Evolutionary conservation across 2,888 invertebrate genomes (phyloP), one percentile per base, ranked within the genome.

Genomic region (Ormyrus thymus): DNA sequence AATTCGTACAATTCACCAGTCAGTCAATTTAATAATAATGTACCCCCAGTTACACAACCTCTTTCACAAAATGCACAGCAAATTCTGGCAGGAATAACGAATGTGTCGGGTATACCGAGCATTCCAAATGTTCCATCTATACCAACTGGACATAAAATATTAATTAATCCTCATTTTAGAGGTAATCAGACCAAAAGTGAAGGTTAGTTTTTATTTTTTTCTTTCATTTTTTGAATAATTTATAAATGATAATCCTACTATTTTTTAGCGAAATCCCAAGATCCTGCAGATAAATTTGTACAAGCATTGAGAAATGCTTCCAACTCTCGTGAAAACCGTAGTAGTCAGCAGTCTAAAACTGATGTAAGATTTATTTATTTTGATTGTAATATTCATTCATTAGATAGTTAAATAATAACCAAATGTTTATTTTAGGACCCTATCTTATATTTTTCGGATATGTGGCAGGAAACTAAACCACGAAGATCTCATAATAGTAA

Each of bases 81-180:
- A 43, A 56, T 76, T 13, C 65, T 74, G 9, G n/a, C 64, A 15
- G 73, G 45, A 4, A 58, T 79, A 55, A 68, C 79, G 11, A 79
- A 82, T 13, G 66, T 81, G 59, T 80, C 85, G 6, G 85, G 84
- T 78, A 82, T 87, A 64, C 81, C 87, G 45, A 86, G 82, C 77
- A 65, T 83, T 72, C 83, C 86, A 80, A 86, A 87, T 76, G 83
- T 89, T 81, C 84, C 87, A 55, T 55, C 64, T 50, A 51, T 81
- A 48, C 78, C 81, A 53, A 76, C 87, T 56, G 92, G 92, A 0
- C 93, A 92, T 90, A 95, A 93, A 87, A 95, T 92, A 87, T 91
- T 92, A 85, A 95, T 93, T 86, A 95, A 93, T 90, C 95, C 93
- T 7, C 93, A 93, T 86, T 94, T 93, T 84, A 92, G 93, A 88